Evolutionary conservation across 2,888 invertebrate genomes (phyloP).

Genomic region (Oxystoma pomonae): DNA sequence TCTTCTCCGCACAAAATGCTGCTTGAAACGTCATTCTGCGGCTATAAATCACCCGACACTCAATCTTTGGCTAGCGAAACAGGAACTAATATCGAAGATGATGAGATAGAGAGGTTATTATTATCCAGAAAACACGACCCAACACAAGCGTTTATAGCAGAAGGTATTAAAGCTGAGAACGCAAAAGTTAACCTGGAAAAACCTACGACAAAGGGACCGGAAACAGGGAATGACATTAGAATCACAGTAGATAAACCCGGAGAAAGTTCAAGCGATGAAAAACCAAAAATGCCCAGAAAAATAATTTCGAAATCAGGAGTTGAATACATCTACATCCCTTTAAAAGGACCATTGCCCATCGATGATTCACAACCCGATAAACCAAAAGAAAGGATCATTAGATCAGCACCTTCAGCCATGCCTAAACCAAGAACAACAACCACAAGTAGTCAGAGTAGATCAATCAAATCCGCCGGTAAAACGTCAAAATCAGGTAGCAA

Average conservation of each 20-base stretch:
- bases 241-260: slow-evolving; percentile 42
- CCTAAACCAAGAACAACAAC: not conserved
- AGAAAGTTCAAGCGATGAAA: slow-evolving; percentile 20
- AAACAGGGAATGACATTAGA: slow-evolving; percentile 35
- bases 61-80: slow-evolving; percentile 26
- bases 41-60: slow-evolving; percentile 61
- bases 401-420: not conserved
- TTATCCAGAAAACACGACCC: slow-evolving; percentile 61
- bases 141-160: slow-evolving; percentile 60
- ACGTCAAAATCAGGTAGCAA: not conserved
- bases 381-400: not conserved
- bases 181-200: slow-evolving; percentile 16
- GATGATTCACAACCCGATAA: slow-evolving; percentile 16
- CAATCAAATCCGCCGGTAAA: slow-evolving; percentile 25
- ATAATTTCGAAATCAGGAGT: slow-evolving; percentile 45
- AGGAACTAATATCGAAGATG: slow-evolving; percentile 42
- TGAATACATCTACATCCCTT: slow-evolving; percentile 49
- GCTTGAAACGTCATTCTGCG: slow-evolving; percentile 87
- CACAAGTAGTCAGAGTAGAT: not conserved
- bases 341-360: slow-evolving; percentile 45
- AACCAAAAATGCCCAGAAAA: slow-evolving; percentile 38
- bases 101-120: slow-evolving; percentile 53
- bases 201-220: slow-evolving; percentile 17
- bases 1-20: slow-evolving; percentile 90
- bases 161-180: slow-evolving; percentile 52